These are phyloP conservation scores for Nasonovia ribisnigri DNA, from an alignment of 2,888 invertebrate genomes.

Conservation along the genomic window DNA sequence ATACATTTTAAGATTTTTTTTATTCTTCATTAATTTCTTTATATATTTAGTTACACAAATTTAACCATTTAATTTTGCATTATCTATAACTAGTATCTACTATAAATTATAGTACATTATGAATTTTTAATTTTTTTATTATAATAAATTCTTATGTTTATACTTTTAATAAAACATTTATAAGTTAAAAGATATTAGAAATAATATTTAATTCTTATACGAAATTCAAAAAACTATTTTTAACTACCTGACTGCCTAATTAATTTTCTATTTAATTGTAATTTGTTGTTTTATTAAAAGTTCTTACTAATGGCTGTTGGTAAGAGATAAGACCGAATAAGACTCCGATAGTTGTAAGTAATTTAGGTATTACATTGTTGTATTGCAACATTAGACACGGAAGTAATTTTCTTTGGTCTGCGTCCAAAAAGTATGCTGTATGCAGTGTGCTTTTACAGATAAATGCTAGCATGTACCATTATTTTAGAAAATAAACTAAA, in stretches of 20 bases:
- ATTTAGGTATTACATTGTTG: conserved; percentile 11
- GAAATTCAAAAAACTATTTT: background rate
- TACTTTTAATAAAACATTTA: background rate
- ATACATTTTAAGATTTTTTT: background rate
- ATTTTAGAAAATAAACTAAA: background rate
- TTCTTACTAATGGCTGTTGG: background rate
- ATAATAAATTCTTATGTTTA: background rate
- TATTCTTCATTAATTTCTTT: background rate
- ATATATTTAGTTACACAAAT: background rate
- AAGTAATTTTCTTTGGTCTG: conserved; percentile 22
- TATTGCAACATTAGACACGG: background rate
- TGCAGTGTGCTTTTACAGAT: background rate
- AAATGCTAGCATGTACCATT: background rate
- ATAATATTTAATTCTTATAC: background rate
- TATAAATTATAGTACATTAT: background rate
- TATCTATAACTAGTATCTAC: background rate
- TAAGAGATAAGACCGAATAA: background rate
- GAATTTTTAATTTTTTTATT: background rate
- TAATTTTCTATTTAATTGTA: background rate
- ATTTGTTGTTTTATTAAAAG: background rate
- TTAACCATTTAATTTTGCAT: background rate
- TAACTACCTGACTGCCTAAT: background rate
- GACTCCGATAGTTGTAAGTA: background rate
- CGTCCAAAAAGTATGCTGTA: background rate
- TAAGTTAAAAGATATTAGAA: background rate